Evolutionary conservation across 2,113 vertebrate genomes (phyloP).

Genomic region (Steatornis caripensis): DNA sequence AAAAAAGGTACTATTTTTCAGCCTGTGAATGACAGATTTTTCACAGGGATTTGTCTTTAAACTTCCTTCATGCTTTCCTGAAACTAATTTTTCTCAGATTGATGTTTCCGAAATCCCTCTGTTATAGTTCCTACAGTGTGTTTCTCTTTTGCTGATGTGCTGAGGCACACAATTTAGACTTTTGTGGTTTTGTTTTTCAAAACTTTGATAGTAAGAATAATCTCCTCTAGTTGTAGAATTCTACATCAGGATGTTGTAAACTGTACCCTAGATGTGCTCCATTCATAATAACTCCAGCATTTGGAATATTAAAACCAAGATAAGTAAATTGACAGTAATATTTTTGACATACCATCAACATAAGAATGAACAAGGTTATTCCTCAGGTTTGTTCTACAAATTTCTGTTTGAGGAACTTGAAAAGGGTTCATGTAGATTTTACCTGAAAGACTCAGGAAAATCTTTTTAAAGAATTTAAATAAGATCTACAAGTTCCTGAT

Average conservation of each 20-base stretch:
- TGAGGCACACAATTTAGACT: background rate
- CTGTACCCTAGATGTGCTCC: background rate
- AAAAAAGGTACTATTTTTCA: background rate
- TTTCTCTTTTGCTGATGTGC: background rate
- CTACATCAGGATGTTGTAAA: background rate
- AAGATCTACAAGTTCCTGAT: background rate
- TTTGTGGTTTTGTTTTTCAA: background rate
- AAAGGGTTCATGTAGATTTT: background rate
- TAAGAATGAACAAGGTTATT: background rate
- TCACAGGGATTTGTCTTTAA: background rate
- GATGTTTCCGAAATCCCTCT: background rate
- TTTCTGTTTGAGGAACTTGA: background rate
- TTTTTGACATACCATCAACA: background rate
- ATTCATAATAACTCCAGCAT: background rate
- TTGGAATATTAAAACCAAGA: background rate
- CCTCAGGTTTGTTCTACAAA: background rate
- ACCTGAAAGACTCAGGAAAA: background rate
- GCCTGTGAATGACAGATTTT: conserved; percentile 5
- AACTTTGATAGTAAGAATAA: background rate
- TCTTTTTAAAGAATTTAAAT: background rate
- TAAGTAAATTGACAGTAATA: background rate
- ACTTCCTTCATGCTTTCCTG: background rate
- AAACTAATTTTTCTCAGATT: background rate
- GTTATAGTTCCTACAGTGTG: background rate
- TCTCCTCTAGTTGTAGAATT: background rate